Evolutionary conservation across 2,113 vertebrate species (phyloP), one percentile per base, ranked within the genome.

Genomic region (Pseudopodoces humilis): DNA sequence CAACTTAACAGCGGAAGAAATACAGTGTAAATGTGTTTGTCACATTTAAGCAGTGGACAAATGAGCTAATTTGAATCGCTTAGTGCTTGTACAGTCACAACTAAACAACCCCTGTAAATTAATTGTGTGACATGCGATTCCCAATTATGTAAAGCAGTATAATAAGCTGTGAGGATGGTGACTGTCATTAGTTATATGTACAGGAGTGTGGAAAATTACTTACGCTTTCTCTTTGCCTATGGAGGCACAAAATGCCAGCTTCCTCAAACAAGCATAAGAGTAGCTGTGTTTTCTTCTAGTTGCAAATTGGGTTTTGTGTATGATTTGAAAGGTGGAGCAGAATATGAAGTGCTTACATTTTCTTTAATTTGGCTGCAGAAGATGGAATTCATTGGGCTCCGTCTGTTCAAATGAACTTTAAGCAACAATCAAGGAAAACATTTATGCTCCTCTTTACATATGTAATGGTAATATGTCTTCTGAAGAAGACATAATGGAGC

Each of bases 361-460:
- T 96, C 92, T 97, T 97, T 97, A 95, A 97, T 97, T 97, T 97
- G 96, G 96, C 92, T 88, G 79, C 49, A 44, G 96, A 95, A 95
- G 94, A 72, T 90, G 95, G 96, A 97, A 97, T 96, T 97, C 90
- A 75, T 85, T 91, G 94, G 95, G 96, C 91, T 90, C 94, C 95
- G 84, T 98, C 97, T 97, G 98, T 97, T 98, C 97, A 93, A 95
- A 96, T 97, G 97, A 98, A 96, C 97, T 97, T 98, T 97, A 97
- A 97, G 96, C 94, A 97, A 97, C 89, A 94, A 93, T 96, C 94
- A 92, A 96, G 93, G 91, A 97, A 97, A 98, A 97, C 95, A 96
- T 97, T 97, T 97, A 88, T 94, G 88, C 76, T 95, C 87, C 89
- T 97, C 94, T 96, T 65, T 82, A 93, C 89, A 62, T 94, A 88